phyloP scores from a whole-genome alignment of 2,797 vertebrate species.

The Aplochiton taeniatus region DNA sequence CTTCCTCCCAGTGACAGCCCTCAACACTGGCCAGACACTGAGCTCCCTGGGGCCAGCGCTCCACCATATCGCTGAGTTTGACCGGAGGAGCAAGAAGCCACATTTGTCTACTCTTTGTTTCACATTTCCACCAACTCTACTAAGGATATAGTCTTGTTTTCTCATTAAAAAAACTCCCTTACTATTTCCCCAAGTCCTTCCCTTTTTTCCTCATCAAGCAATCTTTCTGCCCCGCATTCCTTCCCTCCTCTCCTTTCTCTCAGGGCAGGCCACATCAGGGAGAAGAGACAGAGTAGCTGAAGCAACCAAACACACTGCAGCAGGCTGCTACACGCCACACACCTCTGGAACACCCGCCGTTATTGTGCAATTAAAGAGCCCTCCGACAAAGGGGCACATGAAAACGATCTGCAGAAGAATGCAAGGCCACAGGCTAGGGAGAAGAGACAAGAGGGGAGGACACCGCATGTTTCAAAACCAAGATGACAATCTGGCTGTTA shows the following conservation, averaged over 20 bases:
- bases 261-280: neutral
- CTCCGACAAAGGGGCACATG: neutral
- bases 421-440: conserved; percentile 33
- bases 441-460: conserved; percentile 43
- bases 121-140: too few species aligned
- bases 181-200: too few species aligned
- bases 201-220: too few species aligned
- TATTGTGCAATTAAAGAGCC: conserved; percentile 9
- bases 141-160: too few species aligned
- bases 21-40: neutral
- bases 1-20: neutral
- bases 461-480: conserved; percentile 30
- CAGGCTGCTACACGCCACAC: conserved; percentile 33
- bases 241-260: neutral
- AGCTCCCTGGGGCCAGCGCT: neutral
- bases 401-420: conserved; percentile 34
- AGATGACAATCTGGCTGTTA: neutral
- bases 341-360: conserved; percentile 11
- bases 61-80: neutral
- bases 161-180: too few species aligned
- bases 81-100: neutral
- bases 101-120: too few species aligned
- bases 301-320: conserved; percentile 7
- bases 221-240: too few species aligned
- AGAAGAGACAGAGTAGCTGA: neutral